phyloP scores from a whole-genome alignment of 2,797 vertebrate genomes.

The Antennarius maculatus region DNA sequence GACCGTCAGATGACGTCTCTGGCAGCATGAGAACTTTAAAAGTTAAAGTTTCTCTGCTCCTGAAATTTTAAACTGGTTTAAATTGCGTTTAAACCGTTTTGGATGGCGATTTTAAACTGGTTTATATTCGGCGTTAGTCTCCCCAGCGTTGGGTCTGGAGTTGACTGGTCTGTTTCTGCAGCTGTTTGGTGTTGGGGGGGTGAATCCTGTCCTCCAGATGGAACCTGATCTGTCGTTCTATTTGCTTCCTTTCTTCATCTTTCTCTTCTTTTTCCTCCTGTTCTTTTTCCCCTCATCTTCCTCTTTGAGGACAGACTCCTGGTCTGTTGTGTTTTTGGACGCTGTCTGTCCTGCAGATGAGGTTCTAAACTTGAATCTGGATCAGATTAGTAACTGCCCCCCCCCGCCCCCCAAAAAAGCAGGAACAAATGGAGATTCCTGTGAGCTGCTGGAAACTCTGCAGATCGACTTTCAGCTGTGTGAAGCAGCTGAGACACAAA shows the following conservation, averaged over 20 bases:
- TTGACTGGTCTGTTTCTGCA: not conserved
- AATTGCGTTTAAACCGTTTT: too few species aligned
- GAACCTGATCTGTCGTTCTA: not conserved
- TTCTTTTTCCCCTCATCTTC: not conserved
- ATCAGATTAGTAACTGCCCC: constrained; percentile 7
- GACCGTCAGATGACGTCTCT: not conserved
- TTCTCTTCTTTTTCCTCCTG: not conserved
- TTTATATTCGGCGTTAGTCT: too few species aligned
- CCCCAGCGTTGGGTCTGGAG: too few species aligned
- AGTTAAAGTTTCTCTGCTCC: too few species aligned
- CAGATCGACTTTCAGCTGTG: constrained; percentile 30
- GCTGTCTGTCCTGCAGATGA: constrained; percentile 9
- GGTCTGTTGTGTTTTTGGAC: constrained; percentile 9
- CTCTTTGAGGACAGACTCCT: not conserved
- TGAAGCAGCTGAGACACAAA: constrained; percentile 32
- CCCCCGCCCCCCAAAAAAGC: rapidly evolving
- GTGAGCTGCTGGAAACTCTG: constrained; percentile 35
- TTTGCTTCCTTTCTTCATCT: not conserved
- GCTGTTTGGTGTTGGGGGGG: not conserved
- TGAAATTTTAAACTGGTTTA: too few species aligned
- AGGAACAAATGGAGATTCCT: constrained; percentile 48
- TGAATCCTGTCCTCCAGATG: not conserved
- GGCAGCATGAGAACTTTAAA: too few species aligned
- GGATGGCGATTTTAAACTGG: too few species aligned
- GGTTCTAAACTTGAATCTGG: constrained; percentile 27